phyloP scores from a whole-genome alignment of 2,113 vertebrate genomes.

The Oxygymnocypris stewartii region DNA sequence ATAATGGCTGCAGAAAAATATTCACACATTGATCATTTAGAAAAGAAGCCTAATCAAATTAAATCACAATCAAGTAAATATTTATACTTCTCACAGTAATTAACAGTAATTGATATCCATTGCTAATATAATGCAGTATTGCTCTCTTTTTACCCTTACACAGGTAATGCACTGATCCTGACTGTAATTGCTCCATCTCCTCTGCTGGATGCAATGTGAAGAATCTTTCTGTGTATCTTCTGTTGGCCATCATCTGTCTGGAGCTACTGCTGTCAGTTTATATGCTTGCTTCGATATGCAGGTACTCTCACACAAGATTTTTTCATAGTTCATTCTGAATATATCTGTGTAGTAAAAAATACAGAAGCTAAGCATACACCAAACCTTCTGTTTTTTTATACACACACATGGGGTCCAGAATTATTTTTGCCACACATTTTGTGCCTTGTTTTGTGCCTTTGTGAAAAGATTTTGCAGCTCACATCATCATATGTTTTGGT shows the following conservation, averaged over 20 bases:
- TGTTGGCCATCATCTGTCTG: constrained; percentile 81
- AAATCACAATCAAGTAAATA: neutral
- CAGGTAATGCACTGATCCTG: constrained; percentile 83
- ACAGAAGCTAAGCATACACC: neutral
- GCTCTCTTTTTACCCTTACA: constrained; percentile 15
- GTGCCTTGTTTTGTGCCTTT: no score
- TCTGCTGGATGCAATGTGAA: constrained; percentile 42
- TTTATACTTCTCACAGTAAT: neutral
- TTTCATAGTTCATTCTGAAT: constrained; percentile 45
- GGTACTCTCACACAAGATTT: constrained; percentile 68
- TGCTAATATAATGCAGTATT: neutral
- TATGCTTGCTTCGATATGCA: constrained; percentile 82
- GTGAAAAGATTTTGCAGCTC: neutral
- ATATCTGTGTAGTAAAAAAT: neutral
- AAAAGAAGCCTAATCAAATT: neutral
- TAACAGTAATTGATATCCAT: neutral
- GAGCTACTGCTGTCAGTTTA: constrained; percentile 82
- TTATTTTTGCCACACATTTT: neutral
- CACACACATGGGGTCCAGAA: neutral
- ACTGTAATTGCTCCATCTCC: constrained; percentile 69
- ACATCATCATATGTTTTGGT: neutral
- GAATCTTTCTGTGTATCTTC: constrained; percentile 72
- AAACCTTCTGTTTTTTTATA: neutral
- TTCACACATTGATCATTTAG: neutral
- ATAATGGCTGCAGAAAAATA: neutral